phyloP scores from a whole-genome alignment of 2,113 vertebrate genomes.

The Pavo muticus region DNA sequence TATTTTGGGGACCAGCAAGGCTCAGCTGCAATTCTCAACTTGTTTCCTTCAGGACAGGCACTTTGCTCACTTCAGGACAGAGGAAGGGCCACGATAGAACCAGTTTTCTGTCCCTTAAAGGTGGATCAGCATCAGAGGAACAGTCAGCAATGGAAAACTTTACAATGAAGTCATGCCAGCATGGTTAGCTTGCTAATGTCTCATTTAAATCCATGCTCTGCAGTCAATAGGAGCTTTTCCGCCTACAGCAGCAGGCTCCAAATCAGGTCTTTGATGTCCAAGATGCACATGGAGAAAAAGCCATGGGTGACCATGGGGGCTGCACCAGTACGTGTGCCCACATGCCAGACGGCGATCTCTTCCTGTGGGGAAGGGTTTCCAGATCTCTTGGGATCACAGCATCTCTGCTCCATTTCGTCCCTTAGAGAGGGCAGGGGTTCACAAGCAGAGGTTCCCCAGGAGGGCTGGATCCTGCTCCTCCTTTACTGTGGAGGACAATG shows the following conservation, averaged over 20 bases:
- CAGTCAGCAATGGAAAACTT: conserved; percentile 13
- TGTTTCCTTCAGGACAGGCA: conserved; percentile 48
- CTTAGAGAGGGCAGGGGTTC: rapidly evolving
- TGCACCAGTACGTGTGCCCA: background rate
- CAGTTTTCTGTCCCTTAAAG: background rate
- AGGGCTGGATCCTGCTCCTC: background rate
- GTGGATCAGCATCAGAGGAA: background rate
- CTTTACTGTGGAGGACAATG: background rate
- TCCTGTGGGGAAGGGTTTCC: background rate
- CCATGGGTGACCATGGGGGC: rapidly evolving
- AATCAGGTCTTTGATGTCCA: background rate
- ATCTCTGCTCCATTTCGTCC: background rate
- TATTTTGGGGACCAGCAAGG: background rate
- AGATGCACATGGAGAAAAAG: background rate
- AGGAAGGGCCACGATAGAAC: background rate
- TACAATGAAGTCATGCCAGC: conserved; percentile 17
- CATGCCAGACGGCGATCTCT: background rate
- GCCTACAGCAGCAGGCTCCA: conserved; percentile 34
- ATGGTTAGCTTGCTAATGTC: background rate
- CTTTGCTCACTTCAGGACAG: background rate
- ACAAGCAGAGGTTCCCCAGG: background rate
- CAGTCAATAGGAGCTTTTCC: background rate
- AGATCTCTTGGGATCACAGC: background rate
- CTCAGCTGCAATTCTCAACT: background rate
- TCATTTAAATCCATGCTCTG: rapidly evolving